These are phyloP conservation scores for Mythimna ferrago DNA, from an alignment of 2,888 invertebrate genomes.

Conservation along the genomic window DNA sequence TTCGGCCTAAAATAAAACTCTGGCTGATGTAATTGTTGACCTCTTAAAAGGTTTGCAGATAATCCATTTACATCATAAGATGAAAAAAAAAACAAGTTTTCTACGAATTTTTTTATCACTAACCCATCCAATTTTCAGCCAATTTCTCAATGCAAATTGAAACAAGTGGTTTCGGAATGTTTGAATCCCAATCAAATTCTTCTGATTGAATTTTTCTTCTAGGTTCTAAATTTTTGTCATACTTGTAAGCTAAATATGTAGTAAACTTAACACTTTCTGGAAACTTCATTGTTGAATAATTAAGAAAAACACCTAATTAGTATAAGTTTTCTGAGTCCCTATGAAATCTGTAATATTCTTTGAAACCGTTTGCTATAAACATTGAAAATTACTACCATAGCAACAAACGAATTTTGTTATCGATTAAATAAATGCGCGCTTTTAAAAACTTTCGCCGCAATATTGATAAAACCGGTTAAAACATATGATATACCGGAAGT, in stretches of 20 bases:
- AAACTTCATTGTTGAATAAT: constrained; percentile 72
- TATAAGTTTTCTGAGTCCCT: background rate
- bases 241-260: constrained; percentile 84
- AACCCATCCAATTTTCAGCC: constrained; percentile 86
- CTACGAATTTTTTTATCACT: constrained; percentile 25
- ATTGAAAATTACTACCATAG: constrained; percentile 46
- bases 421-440: constrained; percentile 10
- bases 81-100: no score
- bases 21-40: background rate
- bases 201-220: constrained; percentile 86
- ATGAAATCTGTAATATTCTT: background rate
- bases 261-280: constrained; percentile 83
- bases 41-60: background rate
- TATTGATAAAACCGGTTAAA: background rate
- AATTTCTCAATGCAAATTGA: constrained; percentile 87
- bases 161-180: constrained; percentile 85
- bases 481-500: constrained; percentile 34
- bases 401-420: constrained; percentile 21
- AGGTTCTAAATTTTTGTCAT: constrained; percentile 78
- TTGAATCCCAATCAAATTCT: constrained; percentile 88
- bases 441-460: background rate
- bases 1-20: background rate
- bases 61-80: background rate
- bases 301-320: background rate
- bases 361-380: background rate